Percentiles rank a stretch among this genome's conserved stretches.
phyloP scores from a whole-genome alignment of 1,140 invertebrate genomes.

The Caerostris darwini region DNA sequence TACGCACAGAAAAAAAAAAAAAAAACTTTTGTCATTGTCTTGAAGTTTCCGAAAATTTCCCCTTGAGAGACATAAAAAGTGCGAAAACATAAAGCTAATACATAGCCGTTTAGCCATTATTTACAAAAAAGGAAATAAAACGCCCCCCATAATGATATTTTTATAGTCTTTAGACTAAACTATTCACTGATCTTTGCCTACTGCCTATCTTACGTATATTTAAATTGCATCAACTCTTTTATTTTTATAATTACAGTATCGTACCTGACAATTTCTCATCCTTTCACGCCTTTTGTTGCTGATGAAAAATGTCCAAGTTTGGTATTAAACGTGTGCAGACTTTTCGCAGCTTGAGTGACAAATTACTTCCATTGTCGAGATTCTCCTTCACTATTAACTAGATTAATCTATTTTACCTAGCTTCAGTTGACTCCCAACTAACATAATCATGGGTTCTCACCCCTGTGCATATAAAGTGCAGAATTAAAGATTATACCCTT shows the following conservation, averaged over 20 bases:
- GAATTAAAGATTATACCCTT: neutral
- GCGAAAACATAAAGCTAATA: neutral
- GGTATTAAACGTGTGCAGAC: neutral
- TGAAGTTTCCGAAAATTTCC: neutral
- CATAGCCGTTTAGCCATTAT: neutral
- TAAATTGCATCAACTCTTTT: neutral
- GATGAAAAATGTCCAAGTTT: too few species aligned
- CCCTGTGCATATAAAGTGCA: constrained; percentile 2
- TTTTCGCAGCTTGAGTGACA: constrained; percentile 13
- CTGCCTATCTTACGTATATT: neutral
- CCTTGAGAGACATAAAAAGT: neutral
- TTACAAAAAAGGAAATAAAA: neutral
- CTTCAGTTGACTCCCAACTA: neutral
- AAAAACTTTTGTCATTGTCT: neutral
- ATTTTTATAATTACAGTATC: neutral
- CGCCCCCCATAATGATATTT: neutral
- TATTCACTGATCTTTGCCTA: neutral
- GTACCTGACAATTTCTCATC: neutral
- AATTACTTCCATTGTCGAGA: neutral
- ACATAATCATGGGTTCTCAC: neutral
- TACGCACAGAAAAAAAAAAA: neutral
- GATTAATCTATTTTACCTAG: neutral
- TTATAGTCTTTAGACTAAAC: neutral
- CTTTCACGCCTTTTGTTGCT: neutral
- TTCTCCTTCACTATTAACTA: constrained; percentile 2